Evolutionary conservation across 2,888 invertebrate genomes (phyloP).

Genomic region (Sinohyriopsis cumingii): DNA sequence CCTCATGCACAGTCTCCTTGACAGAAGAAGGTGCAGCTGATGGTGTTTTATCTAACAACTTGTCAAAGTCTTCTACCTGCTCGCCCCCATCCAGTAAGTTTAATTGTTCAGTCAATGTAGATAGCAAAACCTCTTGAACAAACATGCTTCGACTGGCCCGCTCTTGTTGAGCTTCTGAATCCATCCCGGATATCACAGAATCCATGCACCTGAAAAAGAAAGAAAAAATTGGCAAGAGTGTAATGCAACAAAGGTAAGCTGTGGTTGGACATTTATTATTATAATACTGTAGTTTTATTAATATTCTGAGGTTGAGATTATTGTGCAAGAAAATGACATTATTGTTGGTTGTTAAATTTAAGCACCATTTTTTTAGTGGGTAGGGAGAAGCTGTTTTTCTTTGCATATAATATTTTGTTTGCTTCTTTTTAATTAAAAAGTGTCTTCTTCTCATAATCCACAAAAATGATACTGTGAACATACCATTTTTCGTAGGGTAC

Average conservation of each 20-base stretch:
- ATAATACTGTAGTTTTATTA: neutral
- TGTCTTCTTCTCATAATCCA: too few species aligned
- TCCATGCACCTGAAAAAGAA: conserved; percentile 57
- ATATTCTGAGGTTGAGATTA: neutral
- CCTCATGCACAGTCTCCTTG: conserved; percentile 12
- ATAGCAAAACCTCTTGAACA: conserved; percentile 81
- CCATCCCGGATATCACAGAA: conserved; percentile 45
- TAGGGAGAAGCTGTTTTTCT: too few species aligned
- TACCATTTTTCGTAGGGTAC: too few species aligned
- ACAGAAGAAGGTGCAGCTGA: conserved; percentile 19
- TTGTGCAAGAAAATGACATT: too few species aligned
- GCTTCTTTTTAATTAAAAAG: too few species aligned
- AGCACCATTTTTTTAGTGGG: too few species aligned
- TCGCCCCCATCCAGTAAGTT: conserved; percentile 40
- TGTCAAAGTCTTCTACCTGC: conserved; percentile 37
- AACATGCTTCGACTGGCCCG: conserved; percentile 79
- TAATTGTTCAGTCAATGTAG: conserved; percentile 75
- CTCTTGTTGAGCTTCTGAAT: conserved; percentile 61
- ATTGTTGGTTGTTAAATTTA: too few species aligned
- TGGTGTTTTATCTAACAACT: conserved; percentile 30
- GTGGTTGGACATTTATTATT: neutral
- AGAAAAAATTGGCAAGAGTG: conserved; percentile 4
- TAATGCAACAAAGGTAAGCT: neutral
- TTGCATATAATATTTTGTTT: too few species aligned
- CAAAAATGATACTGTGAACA: too few species aligned